A percentile compares a stretch with the other conserved stretches of the same genome.
Evolutionary conservation across 2,888 invertebrate species (phyloP).

Genomic region (Coleophora deauratella): DNA sequence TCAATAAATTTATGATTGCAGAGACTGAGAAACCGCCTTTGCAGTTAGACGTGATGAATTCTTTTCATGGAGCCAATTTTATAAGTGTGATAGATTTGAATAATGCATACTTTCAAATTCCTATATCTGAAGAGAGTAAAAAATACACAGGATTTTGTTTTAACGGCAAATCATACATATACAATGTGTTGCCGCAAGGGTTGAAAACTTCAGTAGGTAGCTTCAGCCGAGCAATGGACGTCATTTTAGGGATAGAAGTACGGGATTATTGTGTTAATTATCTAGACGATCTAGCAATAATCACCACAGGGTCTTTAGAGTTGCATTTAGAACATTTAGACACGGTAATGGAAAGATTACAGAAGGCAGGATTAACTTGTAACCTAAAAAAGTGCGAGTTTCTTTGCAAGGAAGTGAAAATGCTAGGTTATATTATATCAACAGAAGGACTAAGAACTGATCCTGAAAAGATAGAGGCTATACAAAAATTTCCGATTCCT

Average conservation of each 20-base stretch:
- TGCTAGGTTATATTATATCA: slow-evolving; percentile 17
- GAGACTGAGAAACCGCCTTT: neutral
- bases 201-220: slow-evolving; percentile 4
- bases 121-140: slow-evolving; percentile 4
- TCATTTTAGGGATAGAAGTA: slow-evolving; percentile 8
- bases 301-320: slow-evolving; percentile 5
- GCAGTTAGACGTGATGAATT: slow-evolving; percentile 10
- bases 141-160: neutral
- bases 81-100: slow-evolving; percentile 15
- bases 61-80: slow-evolving; percentile 11
- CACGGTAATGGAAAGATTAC: slow-evolving; percentile 4
- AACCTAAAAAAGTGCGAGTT: slow-evolving; percentile 7
- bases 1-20: slow-evolving; percentile 1
- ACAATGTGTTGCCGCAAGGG: neutral
- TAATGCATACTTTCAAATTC: slow-evolving; percentile 18
- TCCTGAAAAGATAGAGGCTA: slow-evolving; percentile 10
- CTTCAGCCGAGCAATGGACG: slow-evolving; percentile 8
- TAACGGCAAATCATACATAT: neutral
- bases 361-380: slow-evolving; percentile 8
- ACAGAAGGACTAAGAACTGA: slow-evolving; percentile 10
- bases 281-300: slow-evolving; percentile 10
- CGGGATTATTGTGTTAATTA: slow-evolving; percentile 11
- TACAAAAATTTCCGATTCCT: slow-evolving; percentile 15
- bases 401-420: slow-evolving; percentile 11
- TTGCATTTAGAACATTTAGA: slow-evolving; percentile 9